Evolutionary conservation across 64 coral and sea anemone genomes (phyloP).

Genomic region (Trachythela sp.): DNA sequence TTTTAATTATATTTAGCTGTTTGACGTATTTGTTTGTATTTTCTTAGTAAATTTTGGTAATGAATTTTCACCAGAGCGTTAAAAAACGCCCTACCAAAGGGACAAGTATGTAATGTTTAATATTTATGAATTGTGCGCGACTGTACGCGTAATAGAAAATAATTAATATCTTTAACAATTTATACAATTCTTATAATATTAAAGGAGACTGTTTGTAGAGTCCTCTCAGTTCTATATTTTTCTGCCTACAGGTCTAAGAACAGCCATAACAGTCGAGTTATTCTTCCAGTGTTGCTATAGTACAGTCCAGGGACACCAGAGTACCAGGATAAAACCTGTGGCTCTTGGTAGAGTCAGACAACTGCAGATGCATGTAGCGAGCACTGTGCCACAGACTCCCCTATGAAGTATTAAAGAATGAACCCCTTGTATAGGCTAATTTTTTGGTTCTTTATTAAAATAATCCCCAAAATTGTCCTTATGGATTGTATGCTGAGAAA

Average conservation of each 20-base stretch:
- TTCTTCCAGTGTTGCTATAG: too few species aligned
- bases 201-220: too few species aligned
- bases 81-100: slow-evolving; percentile 67
- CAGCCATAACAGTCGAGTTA: too few species aligned
- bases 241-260: too few species aligned
- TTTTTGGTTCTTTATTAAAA: slow-evolving; percentile 39
- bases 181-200: too few species aligned
- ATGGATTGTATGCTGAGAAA: slow-evolving; percentile 93
- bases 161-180: too few species aligned
- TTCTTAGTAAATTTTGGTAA: slow-evolving; percentile 85
- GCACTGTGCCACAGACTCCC: not conserved
- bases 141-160: not conserved
- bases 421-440: not conserved
- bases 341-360: too few species aligned
- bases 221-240: too few species aligned
- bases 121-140: not conserved
- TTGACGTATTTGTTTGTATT: not conserved
- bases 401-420: not conserved
- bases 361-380: too few species aligned
- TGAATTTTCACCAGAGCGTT: slow-evolving; percentile 76
- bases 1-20: not conserved
- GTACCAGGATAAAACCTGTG: too few species aligned
- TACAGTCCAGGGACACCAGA: too few species aligned
- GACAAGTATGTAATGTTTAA: slow-evolving; percentile 51
- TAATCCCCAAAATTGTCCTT: slow-evolving; percentile 84